Evolutionary conservation across 2,113 vertebrate species (phyloP), one percentile per base, ranked within the genome.

Genomic region (Misgurnus mizolepis): DNA sequence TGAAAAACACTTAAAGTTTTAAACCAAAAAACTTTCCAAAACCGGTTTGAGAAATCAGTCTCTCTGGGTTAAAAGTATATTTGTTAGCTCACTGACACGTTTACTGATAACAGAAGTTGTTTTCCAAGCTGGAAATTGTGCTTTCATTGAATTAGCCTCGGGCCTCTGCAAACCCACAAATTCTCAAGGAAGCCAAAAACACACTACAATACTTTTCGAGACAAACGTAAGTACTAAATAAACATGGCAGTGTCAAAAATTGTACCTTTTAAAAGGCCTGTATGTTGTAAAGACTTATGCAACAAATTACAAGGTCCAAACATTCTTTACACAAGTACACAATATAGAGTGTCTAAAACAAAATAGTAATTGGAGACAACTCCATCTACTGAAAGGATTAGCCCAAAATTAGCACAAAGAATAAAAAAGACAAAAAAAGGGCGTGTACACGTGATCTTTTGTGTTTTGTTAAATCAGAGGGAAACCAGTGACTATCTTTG

Each of bases 401-500:
- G 43, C 17, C 45, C 11, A 22, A 58, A 58, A 7, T 18, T 17
- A 14, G 56, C 11, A 74, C 15, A 18, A 22, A 74, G 56, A 18
- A 11, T 41, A 14, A 3, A 10, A 17, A 4, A 58, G 15, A 53
- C 67, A 53, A 53, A 79, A 72, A 41, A 47, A 64, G 68, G 67
- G 67, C 22, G 68, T 56, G 47, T 47, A 22, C 60, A 18, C 34
- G 65, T 53, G 18, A 0, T 18, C 68, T 39, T 72, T 67, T 82
- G 49, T 49, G 58, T 27, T 60, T 22, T 4, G 14, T 66, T 72
- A 67, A 78, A 70, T 60, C 67, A 78, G n/a, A 39, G 41, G 58
- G 49, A 2, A 76, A 58, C 61, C 67, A 77, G n/a, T 65, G 69
- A 73, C 56, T 50, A n/a, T n/a, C 55, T 45, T n/a, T 27, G n/a